Conservation (phyloP, 1,140 invertebrate genomes). For the Temnothorax longispinosus region DNA sequence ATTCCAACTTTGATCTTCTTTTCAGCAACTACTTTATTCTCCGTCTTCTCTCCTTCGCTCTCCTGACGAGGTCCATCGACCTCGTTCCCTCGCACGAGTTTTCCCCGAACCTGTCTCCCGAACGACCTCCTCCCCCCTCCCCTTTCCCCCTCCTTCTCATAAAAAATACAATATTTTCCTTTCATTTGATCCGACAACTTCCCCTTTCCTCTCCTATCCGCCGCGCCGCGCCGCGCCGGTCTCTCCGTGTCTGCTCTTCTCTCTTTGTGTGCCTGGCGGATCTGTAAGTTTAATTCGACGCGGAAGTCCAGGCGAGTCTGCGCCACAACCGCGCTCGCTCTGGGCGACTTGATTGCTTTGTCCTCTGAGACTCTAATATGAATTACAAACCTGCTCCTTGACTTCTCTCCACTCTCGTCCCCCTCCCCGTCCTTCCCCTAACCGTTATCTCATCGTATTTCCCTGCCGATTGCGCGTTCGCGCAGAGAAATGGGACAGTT, state of each 20-base stretch:
- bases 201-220: background rate
- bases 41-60: background rate
- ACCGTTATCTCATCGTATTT: conserved; percentile 39
- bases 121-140: background rate
- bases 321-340: conserved; percentile 50
- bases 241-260: conserved; percentile 14
- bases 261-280: conserved; percentile 66
- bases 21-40: conserved; percentile 2
- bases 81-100: background rate
- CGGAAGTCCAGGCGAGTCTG: conserved; percentile 59
- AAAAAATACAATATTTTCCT: conserved; percentile 77
- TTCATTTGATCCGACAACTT: conserved; percentile 67
- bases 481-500: conserved; percentile 3
- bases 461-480: conserved; percentile 30
- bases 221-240: background rate
- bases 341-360: conserved; percentile 72
- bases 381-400: conserved; percentile 73
- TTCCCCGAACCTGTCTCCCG: conserved; percentile 31
- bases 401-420: conserved; percentile 20
- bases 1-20: conserved; percentile 72
- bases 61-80: background rate
- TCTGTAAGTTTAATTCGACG: conserved; percentile 79
- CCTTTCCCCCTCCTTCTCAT: conserved; percentile 38
- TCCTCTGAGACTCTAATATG: conserved; percentile 74
- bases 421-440: background rate